Percentiles rank a stretch among this genome's conserved stretches.
These are phyloP conservation scores for Pogonus chalceus DNA, from an alignment of 1,140 invertebrate genomes.

Conservation along the genomic window DNA sequence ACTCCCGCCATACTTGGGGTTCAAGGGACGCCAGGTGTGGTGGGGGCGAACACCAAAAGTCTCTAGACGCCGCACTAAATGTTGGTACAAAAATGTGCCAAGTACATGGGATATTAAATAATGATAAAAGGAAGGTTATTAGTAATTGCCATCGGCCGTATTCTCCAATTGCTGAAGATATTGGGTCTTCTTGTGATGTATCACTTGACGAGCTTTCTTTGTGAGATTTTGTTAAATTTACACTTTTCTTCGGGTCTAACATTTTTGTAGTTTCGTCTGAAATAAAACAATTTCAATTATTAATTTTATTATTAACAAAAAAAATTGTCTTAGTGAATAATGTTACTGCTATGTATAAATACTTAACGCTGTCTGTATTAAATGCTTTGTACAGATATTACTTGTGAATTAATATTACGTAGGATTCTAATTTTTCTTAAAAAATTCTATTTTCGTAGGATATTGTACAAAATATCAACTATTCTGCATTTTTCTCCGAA, in stretches of 20 bases:
- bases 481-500: too few relatives aligned
- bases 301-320: too few relatives aligned
- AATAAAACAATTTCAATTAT: neutral
- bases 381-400: too few relatives aligned
- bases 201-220: neutral
- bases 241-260: neutral
- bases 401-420: too few relatives aligned
- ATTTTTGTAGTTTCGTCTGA: neutral
- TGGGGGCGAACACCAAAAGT: constrained; percentile 52
- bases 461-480: too few relatives aligned
- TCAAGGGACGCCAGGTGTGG: constrained; percentile 39
- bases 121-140: constrained; percentile 55
- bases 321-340: too few relatives aligned
- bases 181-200: constrained; percentile 18
- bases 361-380: too few relatives aligned
- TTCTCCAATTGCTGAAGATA: constrained; percentile 56
- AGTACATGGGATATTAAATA: constrained; percentile 65
- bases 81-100: constrained; percentile 63
- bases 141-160: constrained; percentile 65
- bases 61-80: constrained; percentile 48
- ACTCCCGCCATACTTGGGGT: constrained; percentile 46
- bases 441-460: too few relatives aligned
- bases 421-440: too few relatives aligned
- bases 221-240: neutral
- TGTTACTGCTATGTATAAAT: too few relatives aligned